Conservation (phyloP, 2,888 invertebrate species). For the Zhengitettix transpicula region DNA sequence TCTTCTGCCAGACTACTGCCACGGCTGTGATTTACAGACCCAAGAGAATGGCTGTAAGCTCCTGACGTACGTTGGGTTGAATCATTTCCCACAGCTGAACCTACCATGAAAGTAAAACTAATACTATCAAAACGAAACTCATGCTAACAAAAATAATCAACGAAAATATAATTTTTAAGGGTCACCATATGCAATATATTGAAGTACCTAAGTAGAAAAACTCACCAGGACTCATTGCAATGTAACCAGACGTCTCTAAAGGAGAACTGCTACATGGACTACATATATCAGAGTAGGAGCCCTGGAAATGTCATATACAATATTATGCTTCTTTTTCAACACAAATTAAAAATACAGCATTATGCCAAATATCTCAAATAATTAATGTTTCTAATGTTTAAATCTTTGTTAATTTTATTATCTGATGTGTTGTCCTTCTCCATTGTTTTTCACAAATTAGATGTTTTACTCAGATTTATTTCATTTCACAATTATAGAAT, state of each 20-base stretch:
- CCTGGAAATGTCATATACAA: conserved; percentile 17
- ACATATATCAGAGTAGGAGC: conserved; percentile 33
- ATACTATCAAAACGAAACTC: too few relatives aligned
- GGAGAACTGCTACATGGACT: conserved; percentile 33
- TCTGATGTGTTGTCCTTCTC: too few relatives aligned
- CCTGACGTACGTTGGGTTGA: neutral
- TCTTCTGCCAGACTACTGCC: conserved; percentile 42
- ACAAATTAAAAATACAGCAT: neutral
- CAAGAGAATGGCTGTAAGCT: conserved; percentile 14
- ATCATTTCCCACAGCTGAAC: neutral
- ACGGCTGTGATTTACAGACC: conserved; percentile 39
- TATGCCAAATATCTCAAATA: neutral
- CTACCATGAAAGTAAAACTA: neutral
- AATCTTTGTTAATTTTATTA: too few relatives aligned
- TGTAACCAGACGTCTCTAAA: conserved; percentile 25
- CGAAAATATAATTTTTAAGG: too few relatives aligned
- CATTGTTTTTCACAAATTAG: too few relatives aligned
- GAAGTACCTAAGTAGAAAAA: neutral
- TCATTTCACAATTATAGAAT: too few relatives aligned
- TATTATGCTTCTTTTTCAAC: too few relatives aligned
- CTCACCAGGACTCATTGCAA: conserved; percentile 34
- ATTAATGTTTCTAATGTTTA: too few relatives aligned
- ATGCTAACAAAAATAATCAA: too few relatives aligned
- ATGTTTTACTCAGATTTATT: too few relatives aligned
- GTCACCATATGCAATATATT: neutral